Evolutionary conservation across 2,113 vertebrate genomes (phyloP).

Genomic region (Centrocercus urophasianus): DNA sequence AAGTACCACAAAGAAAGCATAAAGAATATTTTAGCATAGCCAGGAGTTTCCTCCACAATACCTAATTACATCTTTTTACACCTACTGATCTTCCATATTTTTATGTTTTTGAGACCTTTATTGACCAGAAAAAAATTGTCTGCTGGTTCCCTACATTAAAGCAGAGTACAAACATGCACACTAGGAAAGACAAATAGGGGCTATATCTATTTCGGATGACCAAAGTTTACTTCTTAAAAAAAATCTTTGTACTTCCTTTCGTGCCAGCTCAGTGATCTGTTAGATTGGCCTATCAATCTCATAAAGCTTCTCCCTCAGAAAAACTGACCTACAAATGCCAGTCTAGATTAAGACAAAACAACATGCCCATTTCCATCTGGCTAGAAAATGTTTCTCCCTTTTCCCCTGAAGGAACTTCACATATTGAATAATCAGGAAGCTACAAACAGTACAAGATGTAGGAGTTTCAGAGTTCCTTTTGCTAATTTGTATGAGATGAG

Average conservation of each 20-base stretch:
- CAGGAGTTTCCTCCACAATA: background rate
- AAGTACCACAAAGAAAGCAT: background rate
- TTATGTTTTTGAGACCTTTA: background rate
- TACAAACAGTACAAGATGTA: background rate
- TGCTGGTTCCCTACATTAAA: background rate
- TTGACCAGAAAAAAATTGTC: background rate
- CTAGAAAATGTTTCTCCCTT: background rate
- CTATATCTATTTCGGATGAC: background rate
- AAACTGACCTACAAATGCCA: slow-evolving; percentile 13
- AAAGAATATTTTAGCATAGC: background rate
- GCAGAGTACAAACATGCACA: background rate
- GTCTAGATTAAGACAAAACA: background rate
- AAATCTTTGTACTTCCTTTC: background rate
- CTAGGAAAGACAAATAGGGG: background rate
- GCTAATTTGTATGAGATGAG: background rate
- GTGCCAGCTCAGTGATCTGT: background rate
- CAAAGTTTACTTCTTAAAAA: background rate
- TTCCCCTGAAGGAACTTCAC: background rate
- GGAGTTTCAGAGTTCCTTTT: background rate
- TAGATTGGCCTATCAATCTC: background rate
- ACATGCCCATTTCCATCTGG: background rate
- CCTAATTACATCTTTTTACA: background rate
- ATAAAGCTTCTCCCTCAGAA: background rate
- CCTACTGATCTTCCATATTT: background rate
- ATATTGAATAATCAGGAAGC: background rate